Percentiles rank a stretch among this genome's conserved stretches.
phyloP scores from a whole-genome alignment of 2,113 vertebrate genomes.

The Crotalus horridus region DNA sequence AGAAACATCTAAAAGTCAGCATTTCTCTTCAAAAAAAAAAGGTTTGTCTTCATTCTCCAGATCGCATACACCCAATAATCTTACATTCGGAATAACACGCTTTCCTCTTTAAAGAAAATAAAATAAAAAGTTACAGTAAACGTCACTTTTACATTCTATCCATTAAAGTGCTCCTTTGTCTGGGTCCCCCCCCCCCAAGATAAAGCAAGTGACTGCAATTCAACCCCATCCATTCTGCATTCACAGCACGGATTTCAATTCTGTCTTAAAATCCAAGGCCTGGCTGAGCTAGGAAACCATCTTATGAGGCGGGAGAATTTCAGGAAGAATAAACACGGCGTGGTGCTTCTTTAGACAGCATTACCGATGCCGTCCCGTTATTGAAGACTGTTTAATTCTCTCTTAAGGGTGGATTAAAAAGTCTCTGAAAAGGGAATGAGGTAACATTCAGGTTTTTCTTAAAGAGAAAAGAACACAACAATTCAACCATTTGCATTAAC shows the following conservation, averaged over 20 bases:
- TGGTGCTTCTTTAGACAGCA: constrained; percentile 72
- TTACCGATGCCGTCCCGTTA: constrained; percentile 65
- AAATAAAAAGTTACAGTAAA: constrained; percentile 54
- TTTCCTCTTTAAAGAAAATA: constrained; percentile 49
- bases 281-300: constrained; percentile 55
- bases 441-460: constrained; percentile 69
- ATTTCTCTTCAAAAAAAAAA: constrained; percentile 57
- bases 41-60: constrained; percentile 41
- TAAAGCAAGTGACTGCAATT: constrained; percentile 43
- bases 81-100: neutral
- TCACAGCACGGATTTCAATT: constrained; percentile 48
- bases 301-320: neutral
- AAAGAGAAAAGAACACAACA: constrained; percentile 5
- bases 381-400: constrained; percentile 60
- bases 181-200: constrained; percentile 15
- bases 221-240: constrained; percentile 31
- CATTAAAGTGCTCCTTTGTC: constrained; percentile 53
- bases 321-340: constrained; percentile 52
- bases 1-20: constrained; percentile 63
- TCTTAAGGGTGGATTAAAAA: constrained; percentile 65
- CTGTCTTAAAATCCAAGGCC: constrained; percentile 51
- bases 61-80: constrained; percentile 58
- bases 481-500: constrained; percentile 51
- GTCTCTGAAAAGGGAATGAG: constrained; percentile 70
- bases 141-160: constrained; percentile 50